Evolutionary conservation across 1,140 invertebrate genomes (phyloP).

Genomic region (Bilobella aurantiaca): DNA sequence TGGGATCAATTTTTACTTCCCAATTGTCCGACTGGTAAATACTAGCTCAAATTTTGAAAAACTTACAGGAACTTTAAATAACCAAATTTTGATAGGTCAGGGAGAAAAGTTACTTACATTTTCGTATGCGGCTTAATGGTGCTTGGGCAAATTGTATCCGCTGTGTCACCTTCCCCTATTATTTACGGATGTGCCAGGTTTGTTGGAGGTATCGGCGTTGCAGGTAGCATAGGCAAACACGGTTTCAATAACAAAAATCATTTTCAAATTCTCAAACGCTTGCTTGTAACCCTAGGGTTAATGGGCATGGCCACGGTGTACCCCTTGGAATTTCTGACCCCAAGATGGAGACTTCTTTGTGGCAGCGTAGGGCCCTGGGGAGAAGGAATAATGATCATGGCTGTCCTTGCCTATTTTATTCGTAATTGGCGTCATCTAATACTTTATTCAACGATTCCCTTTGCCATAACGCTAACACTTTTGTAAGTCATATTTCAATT

Average conservation of each 20-base stretch:
- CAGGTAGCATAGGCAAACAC: no score
- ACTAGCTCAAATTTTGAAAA: neutral
- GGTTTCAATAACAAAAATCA: no score
- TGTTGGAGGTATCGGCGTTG: no score
- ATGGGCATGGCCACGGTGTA: slow-evolving; percentile 25
- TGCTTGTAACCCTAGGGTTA: slow-evolving; percentile 14
- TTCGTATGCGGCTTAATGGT: no score
- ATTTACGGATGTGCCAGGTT: no score
- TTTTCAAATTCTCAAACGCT: neutral
- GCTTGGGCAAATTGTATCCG: no score
- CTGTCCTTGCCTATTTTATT: slow-evolving; percentile 24
- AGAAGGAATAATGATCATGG: slow-evolving; percentile 28
- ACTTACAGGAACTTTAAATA: neutral
- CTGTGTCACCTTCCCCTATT: no score
- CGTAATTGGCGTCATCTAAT: slow-evolving; percentile 24
- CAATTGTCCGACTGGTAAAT: slow-evolving; percentile 27
- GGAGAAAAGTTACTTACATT: no score
- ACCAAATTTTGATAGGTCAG: no score
- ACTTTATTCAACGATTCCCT: slow-evolving; percentile 17
- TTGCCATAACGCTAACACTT: no score
- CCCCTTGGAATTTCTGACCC: slow-evolving; percentile 32
- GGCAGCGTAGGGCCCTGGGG: slow-evolving; percentile 28
- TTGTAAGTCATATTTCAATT: no score
- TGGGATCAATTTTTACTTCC: slow-evolving; percentile 18
- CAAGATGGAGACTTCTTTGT: slow-evolving; percentile 23